phyloP scores from a whole-genome alignment of 2,797 vertebrate genomes.

The Eulemur mongoz region DNA sequence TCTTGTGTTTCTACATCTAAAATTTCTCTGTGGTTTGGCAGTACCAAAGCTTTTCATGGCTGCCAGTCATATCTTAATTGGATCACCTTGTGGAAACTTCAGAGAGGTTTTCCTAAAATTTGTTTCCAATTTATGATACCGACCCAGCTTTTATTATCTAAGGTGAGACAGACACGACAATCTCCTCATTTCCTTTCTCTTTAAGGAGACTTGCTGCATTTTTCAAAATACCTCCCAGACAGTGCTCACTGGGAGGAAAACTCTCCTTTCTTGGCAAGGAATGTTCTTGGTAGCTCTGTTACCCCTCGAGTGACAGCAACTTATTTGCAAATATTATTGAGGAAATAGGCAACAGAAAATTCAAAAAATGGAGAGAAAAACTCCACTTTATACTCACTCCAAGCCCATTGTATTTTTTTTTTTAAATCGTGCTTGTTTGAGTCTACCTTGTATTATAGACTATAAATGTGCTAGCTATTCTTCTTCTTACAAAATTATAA shows the following conservation, averaged over 20 bases:
- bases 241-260: background rate
- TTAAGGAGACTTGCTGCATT: constrained; percentile 12
- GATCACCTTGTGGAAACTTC: constrained; percentile 68
- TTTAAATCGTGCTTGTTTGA: background rate
- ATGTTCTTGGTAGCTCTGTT: background rate
- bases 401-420: background rate
- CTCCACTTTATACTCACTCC: background rate
- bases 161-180: constrained; percentile 53
- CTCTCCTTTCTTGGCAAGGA: constrained; percentile 18
- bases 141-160: constrained; percentile 57
- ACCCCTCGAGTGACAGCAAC: background rate
- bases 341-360: background rate
- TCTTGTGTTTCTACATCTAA: constrained; percentile 60
- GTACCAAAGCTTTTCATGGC: constrained; percentile 44
- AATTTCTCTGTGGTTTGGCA: constrained; percentile 74
- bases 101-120: constrained; percentile 62
- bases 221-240: constrained; percentile 6
- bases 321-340: background rate
- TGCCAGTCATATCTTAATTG: constrained; percentile 66
- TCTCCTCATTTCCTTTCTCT: constrained; percentile 58
- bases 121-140: constrained; percentile 56
- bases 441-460: background rate
- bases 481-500: constrained; percentile 10
- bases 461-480: background rate
- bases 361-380: background rate